Evolutionary conservation across 1,140 invertebrate species (phyloP), one percentile per base, ranked within the genome.

Genomic region (Cydia strobilella): DNA sequence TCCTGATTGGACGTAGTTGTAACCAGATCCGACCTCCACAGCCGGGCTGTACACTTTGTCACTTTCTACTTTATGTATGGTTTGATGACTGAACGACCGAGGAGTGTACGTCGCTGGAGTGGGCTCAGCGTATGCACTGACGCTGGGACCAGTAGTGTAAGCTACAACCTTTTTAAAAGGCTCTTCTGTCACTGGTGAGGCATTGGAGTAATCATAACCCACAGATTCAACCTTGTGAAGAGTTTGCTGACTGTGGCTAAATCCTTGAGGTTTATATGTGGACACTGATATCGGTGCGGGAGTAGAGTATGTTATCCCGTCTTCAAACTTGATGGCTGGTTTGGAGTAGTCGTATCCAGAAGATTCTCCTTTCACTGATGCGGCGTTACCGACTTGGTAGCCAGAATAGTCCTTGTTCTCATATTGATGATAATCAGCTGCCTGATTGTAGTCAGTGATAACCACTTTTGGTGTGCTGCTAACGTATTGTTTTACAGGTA

Each of bases 111-210:
- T 75, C 15, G 79, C 71, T 23, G 72, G 80, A n/a, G 80, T 79
- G 15, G 88, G 83, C 76, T 86, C 82, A 25, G 76, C 80, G 35
- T 84, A 87, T 13, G 86, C 80, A 23, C 76, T 51, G 13, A 84
- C 76, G 71, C 85, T 75, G 42, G 85, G 78, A 25, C 93, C 93
- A 62, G 93, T 94, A n/a, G 93, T 92, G 74, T 94, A 94, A 42
- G 93, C 92, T 72, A 90, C 90, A 18, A 91, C 77, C 80, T 93
- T 91, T 69, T 92, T 92, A 74, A 94, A 93, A 45, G 89, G 91
- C 71, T 83, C 84, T 84, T 94, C 93, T 76, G 83, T 83, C 9
- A 93, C 88, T 59, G 92, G 87, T 7, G 74, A 74, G 63, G 82
- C 77, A 7, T 81, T 87, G 39, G 88, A 83, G 35, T 90, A 89